Percentiles rank a stretch among this genome's conserved stretches.
phyloP scores from a whole-genome alignment of 2,113 vertebrate genomes.

The Microtus montanus region DNA sequence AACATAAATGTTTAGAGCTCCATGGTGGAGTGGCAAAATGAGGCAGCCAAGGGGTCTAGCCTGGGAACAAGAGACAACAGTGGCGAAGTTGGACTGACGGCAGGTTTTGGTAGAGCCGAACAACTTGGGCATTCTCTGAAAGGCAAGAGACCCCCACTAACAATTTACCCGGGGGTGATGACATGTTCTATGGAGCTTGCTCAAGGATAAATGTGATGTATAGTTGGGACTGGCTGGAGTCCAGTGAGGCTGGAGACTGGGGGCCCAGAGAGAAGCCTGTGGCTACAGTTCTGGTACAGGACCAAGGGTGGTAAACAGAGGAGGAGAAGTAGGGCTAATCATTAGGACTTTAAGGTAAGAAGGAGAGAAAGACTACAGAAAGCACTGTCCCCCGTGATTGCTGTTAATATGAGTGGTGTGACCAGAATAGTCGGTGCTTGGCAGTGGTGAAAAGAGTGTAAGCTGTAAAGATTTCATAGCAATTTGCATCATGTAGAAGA shows the following conservation, averaged over 20 bases:
- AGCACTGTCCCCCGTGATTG: not conserved
- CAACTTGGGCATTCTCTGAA: not conserved
- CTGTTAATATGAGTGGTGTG: not conserved
- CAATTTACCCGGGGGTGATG: not conserved
- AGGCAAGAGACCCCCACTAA: not conserved
- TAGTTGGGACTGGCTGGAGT: not conserved
- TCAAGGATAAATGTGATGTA: not conserved
- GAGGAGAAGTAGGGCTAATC: no score
- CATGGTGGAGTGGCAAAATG: not conserved
- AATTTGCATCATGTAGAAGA: conserved; percentile 10
- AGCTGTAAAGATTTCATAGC: not conserved
- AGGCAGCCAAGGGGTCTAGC: not conserved
- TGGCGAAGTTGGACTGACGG: not conserved
- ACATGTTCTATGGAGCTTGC: not conserved
- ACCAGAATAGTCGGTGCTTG: not conserved
- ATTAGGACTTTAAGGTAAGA: not conserved
- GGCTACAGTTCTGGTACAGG: not conserved
- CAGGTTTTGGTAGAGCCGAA: not conserved
- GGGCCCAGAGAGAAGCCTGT: not conserved
- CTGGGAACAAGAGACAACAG: not conserved
- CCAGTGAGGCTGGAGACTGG: not conserved
- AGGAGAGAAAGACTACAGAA: not conserved
- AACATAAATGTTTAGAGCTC: not conserved
- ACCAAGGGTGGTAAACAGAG: not conserved
- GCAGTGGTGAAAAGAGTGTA: not conserved